A percentile compares a stretch with the other conserved stretches of the same genome.
phyloP scores from a whole-genome alignment of 2,797 vertebrate species.

The Okamejei kenojei region DNA sequence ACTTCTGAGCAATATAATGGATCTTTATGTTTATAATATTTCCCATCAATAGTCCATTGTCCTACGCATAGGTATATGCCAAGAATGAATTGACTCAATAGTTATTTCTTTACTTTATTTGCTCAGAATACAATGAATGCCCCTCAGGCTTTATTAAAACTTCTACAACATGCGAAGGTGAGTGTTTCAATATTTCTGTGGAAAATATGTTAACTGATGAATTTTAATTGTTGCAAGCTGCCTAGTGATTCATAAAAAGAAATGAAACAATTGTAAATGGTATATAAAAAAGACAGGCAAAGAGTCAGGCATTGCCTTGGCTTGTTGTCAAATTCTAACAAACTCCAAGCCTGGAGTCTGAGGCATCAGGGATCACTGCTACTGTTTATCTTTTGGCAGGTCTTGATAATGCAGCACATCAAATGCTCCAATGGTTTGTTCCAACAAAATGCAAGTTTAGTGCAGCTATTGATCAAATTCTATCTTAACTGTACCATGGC shows the following conservation, averaged over 20 bases:
- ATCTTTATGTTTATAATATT: neutral
- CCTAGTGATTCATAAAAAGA: neutral
- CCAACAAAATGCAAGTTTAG: too few species aligned
- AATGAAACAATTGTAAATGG: neutral
- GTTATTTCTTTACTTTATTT: neutral
- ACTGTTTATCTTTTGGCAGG: neutral
- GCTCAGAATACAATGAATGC: neutral
- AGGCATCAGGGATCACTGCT: neutral
- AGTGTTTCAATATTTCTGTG: neutral
- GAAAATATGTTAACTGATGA: neutral
- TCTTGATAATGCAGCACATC: neutral
- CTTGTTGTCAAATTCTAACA: neutral
- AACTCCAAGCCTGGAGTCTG: neutral
- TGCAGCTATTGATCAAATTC: neutral
- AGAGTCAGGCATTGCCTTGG: neutral
- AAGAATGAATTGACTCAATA: neutral
- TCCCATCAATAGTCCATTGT: neutral
- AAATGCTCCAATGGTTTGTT: neutral
- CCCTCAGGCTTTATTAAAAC: neutral
- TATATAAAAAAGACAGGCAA: neutral
- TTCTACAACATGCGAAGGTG: neutral
- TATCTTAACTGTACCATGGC: neutral
- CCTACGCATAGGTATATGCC: neutral
- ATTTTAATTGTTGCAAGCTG: neutral
- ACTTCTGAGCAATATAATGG: neutral